phyloP scores from a whole-genome alignment of 2,113 vertebrate species.

The Kryptolebias marmoratus region DNA sequence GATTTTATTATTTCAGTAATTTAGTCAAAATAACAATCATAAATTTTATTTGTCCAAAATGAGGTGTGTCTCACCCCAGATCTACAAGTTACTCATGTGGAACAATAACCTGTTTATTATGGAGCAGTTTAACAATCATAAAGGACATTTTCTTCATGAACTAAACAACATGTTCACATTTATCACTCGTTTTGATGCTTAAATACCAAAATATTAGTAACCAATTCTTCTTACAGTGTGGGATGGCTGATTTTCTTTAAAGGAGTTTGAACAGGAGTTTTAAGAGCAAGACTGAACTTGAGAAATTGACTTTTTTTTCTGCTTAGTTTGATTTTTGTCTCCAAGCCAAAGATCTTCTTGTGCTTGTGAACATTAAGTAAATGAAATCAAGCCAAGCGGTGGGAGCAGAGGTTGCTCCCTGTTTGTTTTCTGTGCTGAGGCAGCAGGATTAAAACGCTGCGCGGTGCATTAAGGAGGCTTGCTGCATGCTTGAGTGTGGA shows the following conservation, averaged over 20 bases:
- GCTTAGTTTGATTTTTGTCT: too few relatives aligned
- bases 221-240: too few relatives aligned
- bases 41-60: too few relatives aligned
- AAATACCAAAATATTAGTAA: too few relatives aligned
- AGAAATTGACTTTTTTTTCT: too few relatives aligned
- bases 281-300: too few relatives aligned
- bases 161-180: neutral
- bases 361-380: constrained; percentile 20
- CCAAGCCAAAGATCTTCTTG: neutral
- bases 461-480: constrained; percentile 56
- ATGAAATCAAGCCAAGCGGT: constrained; percentile 11
- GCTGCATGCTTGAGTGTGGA: constrained; percentile 36
- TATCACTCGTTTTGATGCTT: too few relatives aligned
- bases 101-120: neutral
- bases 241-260: too few relatives aligned
- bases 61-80: neutral
- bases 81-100: neutral
- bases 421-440: constrained; percentile 60
- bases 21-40: too few relatives aligned
- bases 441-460: constrained; percentile 59
- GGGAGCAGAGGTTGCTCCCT: constrained; percentile 38
- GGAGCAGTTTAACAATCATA: neutral
- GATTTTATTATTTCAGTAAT: too few relatives aligned
- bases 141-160: neutral
- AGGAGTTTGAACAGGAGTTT: too few relatives aligned